phyloP scores from a whole-genome alignment of 2,888 invertebrate genomes.

The Cryptocephalus moraei region DNA sequence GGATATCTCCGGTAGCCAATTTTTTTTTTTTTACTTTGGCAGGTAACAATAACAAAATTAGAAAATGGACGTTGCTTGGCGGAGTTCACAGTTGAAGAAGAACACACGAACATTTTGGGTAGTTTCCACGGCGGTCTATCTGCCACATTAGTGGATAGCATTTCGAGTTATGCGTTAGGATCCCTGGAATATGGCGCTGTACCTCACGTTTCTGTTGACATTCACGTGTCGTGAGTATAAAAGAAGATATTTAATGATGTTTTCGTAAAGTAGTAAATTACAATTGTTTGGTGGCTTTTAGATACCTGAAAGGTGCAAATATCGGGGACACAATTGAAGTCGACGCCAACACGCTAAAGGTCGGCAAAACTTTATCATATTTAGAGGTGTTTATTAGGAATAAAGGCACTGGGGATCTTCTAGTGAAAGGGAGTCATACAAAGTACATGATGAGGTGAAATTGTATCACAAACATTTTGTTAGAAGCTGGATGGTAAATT shows the following conservation, averaged over 20 bases:
- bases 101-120: conserved; percentile 65
- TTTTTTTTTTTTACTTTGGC: neutral
- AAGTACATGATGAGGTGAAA: conserved; percentile 43
- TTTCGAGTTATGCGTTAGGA: conserved; percentile 67
- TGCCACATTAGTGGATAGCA: conserved; percentile 63
- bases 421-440: conserved; percentile 78
- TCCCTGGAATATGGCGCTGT: conserved; percentile 45
- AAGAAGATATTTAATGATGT: neutral
- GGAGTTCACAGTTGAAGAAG: conserved; percentile 62
- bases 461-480: too few relatives aligned
- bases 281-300: conserved; percentile 35
- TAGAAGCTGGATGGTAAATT: too few relatives aligned
- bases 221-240: conserved; percentile 62
- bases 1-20: too few relatives aligned
- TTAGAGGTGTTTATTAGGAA: conserved; percentile 69
- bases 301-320: conserved; percentile 66
- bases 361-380: conserved; percentile 74
- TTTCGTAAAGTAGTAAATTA: too few relatives aligned
- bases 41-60: neutral
- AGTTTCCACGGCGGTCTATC: conserved; percentile 80
- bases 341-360: conserved; percentile 64
- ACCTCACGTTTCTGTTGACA: conserved; percentile 73
- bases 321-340: conserved; percentile 71
- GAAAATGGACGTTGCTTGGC: conserved; percentile 59
- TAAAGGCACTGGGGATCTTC: conserved; percentile 58